Evolutionary conservation across 1,140 invertebrate species (phyloP), one percentile per base, ranked within the genome.

Genomic region (Heterodera schachtii): DNA sequence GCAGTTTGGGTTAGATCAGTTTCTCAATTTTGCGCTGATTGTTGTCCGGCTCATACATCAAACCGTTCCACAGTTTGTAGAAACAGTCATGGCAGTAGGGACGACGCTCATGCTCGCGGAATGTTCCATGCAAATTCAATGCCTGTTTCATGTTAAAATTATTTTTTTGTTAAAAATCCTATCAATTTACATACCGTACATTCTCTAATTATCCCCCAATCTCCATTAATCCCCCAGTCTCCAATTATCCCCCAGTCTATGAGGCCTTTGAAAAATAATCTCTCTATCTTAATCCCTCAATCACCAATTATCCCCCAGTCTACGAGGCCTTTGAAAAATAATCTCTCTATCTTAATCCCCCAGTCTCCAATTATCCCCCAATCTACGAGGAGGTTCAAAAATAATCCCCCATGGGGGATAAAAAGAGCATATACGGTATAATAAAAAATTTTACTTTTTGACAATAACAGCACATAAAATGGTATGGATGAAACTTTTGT

Each of bases 401-500:
- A 52, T 52, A 52, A 11, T 8, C 0, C 49, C 49, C 49, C 49
- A 6, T 6, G 49, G 49, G 49, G 49, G 6, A 8, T 11, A 8
- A 52, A 8, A 8, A 8, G 6, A 52, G 49, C 6, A 52, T 8
- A 31, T 46, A 6, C 21, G 21, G 41, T 70, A 64, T 11, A 69
- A 52, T 41, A 8, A 4, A 3, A 43, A 70, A 78, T n/a, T 19
- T 5, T 47, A 86, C 84, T 77, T 89, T 89, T 74, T 89, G 88
- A 76, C 88, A 89, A 73, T 89, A 89, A 52, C 80, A 90, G 80
- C 88, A 89, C 86, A 88, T 87, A 81, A 89, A 85, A 71, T 77
- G 82, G 71, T 84, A 86, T 13, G 89, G 90, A 79, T 89, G 88
- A 82, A 90, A 89, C 71, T 90, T 90, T 76, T 90, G 88, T n/a